These are phyloP conservation scores for Drosophila anceps DNA, from an alignment of 2,888 invertebrate genomes.

Conservation along the genomic window DNA sequence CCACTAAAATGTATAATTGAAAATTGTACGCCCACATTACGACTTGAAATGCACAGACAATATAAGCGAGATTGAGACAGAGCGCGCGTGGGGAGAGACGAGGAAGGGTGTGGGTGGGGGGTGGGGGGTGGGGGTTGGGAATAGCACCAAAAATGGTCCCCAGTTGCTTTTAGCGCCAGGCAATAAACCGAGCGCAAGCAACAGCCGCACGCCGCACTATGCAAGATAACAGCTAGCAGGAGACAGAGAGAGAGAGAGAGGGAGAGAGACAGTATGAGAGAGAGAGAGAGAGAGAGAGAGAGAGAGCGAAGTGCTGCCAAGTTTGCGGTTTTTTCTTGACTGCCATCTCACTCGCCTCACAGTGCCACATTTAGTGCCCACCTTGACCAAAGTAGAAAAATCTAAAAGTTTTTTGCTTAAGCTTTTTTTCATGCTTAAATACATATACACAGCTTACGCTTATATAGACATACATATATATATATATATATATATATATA, in stretches of 20 bases:
- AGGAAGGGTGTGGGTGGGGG: neutral
- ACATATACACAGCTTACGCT: constrained; percentile 9
- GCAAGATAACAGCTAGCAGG: constrained; percentile 32
- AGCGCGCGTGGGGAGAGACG: neutral
- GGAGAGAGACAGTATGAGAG: neutral
- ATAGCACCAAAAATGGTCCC: constrained; percentile 60
- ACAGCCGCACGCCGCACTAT: constrained; percentile 30
- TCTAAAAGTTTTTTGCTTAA: constrained; percentile 37
- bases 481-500: constrained; percentile 3
- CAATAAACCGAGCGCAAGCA: constrained; percentile 70
- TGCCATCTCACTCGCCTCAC: constrained; percentile 14
- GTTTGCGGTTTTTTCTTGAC: constrained; percentile 70
- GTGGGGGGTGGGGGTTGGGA: neutral
- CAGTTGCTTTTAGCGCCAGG: constrained; percentile 73
- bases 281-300: neutral
- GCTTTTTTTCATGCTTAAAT: constrained; percentile 22
- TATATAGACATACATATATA: neutral
- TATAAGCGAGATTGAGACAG: constrained; percentile 3
- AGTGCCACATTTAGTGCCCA: constrained; percentile 40
- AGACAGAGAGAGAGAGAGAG: neutral
- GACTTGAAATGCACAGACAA: constrained; percentile 43
- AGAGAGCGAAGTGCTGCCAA: constrained; percentile 30
- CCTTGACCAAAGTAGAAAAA: constrained; percentile 69
- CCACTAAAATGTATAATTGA: constrained; percentile 77
- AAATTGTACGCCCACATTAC: constrained; percentile 74